Conservation (phyloP, 2,797 vertebrate genomes). For the Semotilus atromaculatus region DNA sequence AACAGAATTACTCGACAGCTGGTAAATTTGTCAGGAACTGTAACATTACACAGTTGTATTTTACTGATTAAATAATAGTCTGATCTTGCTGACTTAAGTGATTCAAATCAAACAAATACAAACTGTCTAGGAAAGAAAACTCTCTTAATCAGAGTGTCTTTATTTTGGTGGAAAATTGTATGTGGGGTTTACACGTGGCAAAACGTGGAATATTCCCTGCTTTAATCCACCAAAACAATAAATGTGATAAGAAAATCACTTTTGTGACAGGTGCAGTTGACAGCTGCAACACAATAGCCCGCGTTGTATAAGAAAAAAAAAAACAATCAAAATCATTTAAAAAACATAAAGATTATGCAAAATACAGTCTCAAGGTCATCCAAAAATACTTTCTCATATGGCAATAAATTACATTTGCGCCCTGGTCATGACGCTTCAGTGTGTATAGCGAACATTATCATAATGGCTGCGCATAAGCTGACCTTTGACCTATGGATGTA, state of each 20-base stretch:
- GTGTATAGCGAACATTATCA: slow-evolving; percentile 6
- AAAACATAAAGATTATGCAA: not conserved
- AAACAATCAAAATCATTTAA: not conserved
- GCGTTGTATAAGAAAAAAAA: not conserved
- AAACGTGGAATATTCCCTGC: not conserved
- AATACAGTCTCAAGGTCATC: not conserved
- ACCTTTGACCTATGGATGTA: slow-evolving; percentile 39
- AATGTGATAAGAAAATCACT: slow-evolving; percentile 3
- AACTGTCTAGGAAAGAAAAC: not conserved
- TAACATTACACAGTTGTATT: not conserved
- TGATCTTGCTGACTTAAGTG: slow-evolving; percentile 6
- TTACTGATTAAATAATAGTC: not conserved
- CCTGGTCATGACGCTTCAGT: not conserved
- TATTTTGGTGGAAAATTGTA: not conserved
- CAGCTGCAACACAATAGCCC: not conserved
- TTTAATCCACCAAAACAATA: slow-evolving; percentile 1
- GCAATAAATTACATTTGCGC: not conserved
- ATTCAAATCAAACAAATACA: not conserved
- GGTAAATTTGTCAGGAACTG: not conserved
- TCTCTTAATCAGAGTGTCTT: not conserved
- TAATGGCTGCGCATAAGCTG: slow-evolving; percentile 23
- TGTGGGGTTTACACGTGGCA: not conserved
- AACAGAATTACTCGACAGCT: not conserved
- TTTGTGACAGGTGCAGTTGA: slow-evolving; percentile 3
- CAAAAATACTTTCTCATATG: not conserved